A percentile compares a stretch with the other conserved stretches of the same genome.
Conservation (phyloP, 2,113 vertebrate genomes). For the Sminthopsis crassicaudata region DNA sequence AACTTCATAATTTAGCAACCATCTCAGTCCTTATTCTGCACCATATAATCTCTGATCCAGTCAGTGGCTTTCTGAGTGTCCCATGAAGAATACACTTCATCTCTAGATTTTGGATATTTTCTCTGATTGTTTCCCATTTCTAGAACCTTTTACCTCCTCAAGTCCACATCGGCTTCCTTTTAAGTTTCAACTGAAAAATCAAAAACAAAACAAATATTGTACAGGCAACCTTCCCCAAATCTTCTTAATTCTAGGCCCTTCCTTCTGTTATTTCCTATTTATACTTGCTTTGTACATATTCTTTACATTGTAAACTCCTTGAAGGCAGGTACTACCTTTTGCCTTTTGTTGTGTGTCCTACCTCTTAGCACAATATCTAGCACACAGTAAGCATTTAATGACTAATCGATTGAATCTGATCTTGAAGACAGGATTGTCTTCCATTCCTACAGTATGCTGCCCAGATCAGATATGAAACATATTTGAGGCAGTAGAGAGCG, state of each 20-base stretch:
- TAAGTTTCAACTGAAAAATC: not conserved
- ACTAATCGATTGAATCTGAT: not conserved
- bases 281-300: not conserved
- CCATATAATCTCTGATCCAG: not conserved
- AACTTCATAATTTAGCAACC: not conserved
- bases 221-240: not conserved
- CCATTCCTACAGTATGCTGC: conserved; percentile 39
- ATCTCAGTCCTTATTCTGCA: not conserved
- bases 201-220: not conserved
- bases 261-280: not conserved
- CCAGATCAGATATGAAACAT: not conserved
- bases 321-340: not conserved
- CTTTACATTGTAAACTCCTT: not conserved
- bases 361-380: not conserved
- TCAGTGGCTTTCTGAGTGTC: not conserved
- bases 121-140: not conserved
- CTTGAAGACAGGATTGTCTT: not conserved
- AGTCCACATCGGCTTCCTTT: not conserved
- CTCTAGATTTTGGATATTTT: not conserved
- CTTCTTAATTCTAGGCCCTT: not conserved
- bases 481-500: conserved; percentile 11
- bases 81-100: not conserved
- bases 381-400: not conserved
- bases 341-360: not conserved
- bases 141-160: not conserved